phyloP scores from a whole-genome alignment of 2,797 vertebrate genomes.

The Phataginus tetradactyla region DNA sequence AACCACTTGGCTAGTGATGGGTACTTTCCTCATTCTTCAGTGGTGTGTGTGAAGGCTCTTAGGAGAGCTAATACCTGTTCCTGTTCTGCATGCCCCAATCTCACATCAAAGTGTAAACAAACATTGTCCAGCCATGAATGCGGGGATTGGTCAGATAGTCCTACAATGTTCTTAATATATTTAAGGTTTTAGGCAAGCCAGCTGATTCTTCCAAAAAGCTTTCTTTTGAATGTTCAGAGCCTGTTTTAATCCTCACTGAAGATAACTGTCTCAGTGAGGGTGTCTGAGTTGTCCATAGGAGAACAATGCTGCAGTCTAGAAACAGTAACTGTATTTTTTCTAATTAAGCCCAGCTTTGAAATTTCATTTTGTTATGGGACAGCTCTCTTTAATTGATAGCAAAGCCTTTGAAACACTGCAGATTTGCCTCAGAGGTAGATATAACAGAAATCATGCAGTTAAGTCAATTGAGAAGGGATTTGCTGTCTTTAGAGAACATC shows the following conservation, averaged over 20 bases:
- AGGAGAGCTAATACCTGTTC: neutral
- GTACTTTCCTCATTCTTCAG: constrained; percentile 23
- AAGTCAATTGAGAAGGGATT: constrained; percentile 42
- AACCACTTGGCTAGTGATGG: constrained; percentile 38
- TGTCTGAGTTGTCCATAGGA: neutral
- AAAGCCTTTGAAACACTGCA: constrained; percentile 74
- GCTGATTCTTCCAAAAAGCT: constrained; percentile 17
- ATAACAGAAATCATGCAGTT: constrained; percentile 74
- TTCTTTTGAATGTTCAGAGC: constrained; percentile 32
- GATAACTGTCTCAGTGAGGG: neutral
- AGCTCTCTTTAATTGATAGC: constrained; percentile 31
- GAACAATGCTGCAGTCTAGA: neutral
- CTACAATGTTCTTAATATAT: neutral
- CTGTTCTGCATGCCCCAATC: neutral
- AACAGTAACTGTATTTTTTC: constrained; percentile 2
- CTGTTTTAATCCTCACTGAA: neutral
- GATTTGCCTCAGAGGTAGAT: constrained; percentile 79
- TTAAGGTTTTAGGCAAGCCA: constrained; percentile 23
- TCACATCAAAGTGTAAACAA: neutral
- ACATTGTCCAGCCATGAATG: neutral
- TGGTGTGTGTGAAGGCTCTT: neutral
- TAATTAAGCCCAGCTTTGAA: neutral
- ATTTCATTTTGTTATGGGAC: constrained; percentile 53
- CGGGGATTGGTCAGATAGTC: neutral
- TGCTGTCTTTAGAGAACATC: constrained; percentile 34